These are phyloP conservation scores for Apeltes quadracus DNA, from an alignment of 2,113 vertebrate species.

Conservation along the genomic window DNA sequence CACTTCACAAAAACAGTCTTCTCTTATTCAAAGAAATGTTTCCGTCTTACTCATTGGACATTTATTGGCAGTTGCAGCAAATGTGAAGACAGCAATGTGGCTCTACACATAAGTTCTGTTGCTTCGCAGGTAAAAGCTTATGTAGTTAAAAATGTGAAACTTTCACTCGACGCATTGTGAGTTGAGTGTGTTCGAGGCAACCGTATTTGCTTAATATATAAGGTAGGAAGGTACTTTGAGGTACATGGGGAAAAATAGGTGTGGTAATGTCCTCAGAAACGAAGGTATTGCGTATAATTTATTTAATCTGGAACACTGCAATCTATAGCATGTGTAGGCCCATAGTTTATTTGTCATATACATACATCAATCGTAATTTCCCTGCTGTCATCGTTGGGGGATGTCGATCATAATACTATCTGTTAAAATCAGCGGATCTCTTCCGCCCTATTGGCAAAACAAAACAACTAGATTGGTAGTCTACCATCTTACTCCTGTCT, in stretches of 20 bases:
- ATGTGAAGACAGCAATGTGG: background rate
- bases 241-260: background rate
- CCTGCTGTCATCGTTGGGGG: background rate
- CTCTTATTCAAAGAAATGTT: background rate
- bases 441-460: too few species aligned
- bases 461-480: too few species aligned
- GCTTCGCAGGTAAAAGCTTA: background rate
- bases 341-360: background rate
- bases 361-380: background rate
- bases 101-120: background rate
- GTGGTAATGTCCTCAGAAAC: background rate
- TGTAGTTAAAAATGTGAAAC: background rate
- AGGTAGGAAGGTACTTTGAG: background rate
- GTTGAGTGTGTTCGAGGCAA: background rate
- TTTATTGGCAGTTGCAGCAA: background rate
- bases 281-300: background rate
- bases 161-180: background rate
- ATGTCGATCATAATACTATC: background rate
- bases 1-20: background rate
- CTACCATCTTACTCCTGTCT: too few species aligned
- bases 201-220: background rate
- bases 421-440: too few species aligned
- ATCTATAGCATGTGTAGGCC: background rate
- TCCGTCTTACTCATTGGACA: background rate
- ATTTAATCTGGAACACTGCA: too few species aligned